These are phyloP conservation scores for Artemia franciscana DNA, from an alignment of 1,140 invertebrate genomes.

Conservation along the genomic window DNA sequence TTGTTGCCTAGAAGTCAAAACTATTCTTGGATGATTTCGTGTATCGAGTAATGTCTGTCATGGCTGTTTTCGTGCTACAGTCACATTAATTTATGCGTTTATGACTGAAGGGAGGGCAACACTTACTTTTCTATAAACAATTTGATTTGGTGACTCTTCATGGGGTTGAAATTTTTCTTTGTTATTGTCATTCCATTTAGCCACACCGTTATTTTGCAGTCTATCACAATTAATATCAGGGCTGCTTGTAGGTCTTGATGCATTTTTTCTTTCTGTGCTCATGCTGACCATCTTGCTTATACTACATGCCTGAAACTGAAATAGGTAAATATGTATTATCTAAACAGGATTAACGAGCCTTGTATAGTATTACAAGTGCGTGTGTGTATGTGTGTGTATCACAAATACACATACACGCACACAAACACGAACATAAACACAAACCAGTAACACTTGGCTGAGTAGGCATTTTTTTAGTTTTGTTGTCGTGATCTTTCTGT, in stretches of 20 bases:
- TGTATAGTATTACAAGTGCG: no score
- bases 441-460: no score
- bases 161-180: slow-evolving; percentile 12
- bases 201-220: background rate
- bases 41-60: no score
- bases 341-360: no score
- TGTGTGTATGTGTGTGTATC: no score
- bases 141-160: slow-evolving; percentile 31
- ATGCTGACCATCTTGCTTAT: slow-evolving; percentile 8
- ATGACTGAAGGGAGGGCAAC: slow-evolving; percentile 31
- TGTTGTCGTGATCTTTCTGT: no score
- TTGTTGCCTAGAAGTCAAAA: no score
- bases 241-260: background rate
- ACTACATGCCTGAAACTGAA: background rate
- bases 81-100: slow-evolving; percentile 82
- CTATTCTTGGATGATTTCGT: no score
- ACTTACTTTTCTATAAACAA: slow-evolving; percentile 34
- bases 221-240: background rate
- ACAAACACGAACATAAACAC: no score
- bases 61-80: slow-evolving; percentile 90
- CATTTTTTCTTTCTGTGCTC: slow-evolving; percentile 5
- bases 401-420: no score
- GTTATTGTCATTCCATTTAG: background rate
- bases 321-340: no score
- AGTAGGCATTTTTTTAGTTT: no score